Conservation (phyloP, 1,140 invertebrate genomes). For the Brachionus calyciflorus region DNA sequence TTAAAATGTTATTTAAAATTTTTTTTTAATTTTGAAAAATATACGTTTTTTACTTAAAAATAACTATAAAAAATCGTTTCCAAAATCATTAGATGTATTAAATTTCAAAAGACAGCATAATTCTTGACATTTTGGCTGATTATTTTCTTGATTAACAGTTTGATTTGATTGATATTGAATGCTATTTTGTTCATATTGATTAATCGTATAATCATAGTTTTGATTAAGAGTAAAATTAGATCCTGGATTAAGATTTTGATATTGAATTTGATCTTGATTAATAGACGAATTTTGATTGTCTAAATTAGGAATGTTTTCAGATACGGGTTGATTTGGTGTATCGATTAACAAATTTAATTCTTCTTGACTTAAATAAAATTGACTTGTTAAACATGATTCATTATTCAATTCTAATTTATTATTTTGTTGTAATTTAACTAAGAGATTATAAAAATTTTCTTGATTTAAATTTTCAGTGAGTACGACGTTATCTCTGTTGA, state of each 20-base stretch:
- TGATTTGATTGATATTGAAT: background rate
- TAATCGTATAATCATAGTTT: background rate
- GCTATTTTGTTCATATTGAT: background rate
- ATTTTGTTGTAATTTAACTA: conserved; percentile 19
- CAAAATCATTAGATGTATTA: background rate
- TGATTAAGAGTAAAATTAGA: no score
- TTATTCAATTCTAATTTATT: conserved; percentile 14
- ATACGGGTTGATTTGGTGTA: background rate
- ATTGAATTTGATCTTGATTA: no score
- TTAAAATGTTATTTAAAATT: no score
- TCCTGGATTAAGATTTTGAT: no score
- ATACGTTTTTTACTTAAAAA: no score
- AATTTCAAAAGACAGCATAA: conserved; percentile 21
- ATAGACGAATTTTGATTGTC: no score
- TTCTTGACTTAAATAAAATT: conserved; percentile 32
- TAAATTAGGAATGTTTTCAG: no score
- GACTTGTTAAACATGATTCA: conserved; percentile 1
- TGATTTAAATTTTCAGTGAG: conserved; percentile 28
- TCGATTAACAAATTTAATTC: background rate
- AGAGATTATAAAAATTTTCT: conserved; percentile 33
- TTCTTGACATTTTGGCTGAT: conserved; percentile 32
- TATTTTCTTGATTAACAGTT: background rate
- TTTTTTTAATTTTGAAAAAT: no score
- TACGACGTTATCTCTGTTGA: background rate
- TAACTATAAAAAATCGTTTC: background rate